Percentiles rank a stretch among this genome's conserved stretches.
Conservation (phyloP, 2,888 invertebrate genomes). For the Chouioia cunea region DNA sequence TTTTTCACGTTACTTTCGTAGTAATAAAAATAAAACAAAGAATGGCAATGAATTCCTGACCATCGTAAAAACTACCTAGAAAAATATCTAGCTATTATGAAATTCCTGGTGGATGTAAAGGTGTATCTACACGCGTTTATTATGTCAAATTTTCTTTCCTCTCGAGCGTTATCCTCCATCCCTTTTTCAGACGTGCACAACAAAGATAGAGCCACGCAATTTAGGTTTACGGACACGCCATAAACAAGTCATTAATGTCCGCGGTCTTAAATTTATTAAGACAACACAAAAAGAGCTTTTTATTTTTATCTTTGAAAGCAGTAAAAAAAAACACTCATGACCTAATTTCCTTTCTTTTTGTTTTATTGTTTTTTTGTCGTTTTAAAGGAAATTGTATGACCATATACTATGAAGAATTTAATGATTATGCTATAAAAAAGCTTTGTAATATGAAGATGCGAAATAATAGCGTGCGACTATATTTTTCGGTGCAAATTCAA, state of each 20-base stretch:
- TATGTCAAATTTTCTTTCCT: constrained; percentile 28
- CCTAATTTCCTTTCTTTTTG: neutral
- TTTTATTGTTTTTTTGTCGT: neutral
- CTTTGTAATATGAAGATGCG: neutral
- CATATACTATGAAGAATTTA: neutral
- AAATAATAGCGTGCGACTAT: neutral
- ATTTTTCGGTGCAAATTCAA: constrained; percentile 3
- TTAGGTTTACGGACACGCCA: constrained; percentile 7
- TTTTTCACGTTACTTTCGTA: too few species aligned
- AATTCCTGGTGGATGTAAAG: constrained; percentile 14
- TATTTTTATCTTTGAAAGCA: constrained; percentile 1
- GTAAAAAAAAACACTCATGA: neutral
- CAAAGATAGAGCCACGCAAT: too few species aligned
- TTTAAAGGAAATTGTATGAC: neutral
- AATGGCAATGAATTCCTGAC: too few species aligned
- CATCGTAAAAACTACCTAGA: too few species aligned
- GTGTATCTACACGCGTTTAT: neutral
- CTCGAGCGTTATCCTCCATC: too few species aligned
- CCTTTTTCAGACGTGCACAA: too few species aligned
- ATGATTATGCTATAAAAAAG: constrained; percentile 14
- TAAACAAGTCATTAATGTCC: constrained; percentile 35
- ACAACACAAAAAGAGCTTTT: neutral
- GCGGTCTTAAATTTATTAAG: constrained; percentile 28
- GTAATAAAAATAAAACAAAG: too few species aligned
- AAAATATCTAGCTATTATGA: neutral